These are phyloP conservation scores for Zootoca vivipara DNA, from an alignment of 2,113 vertebrate species.

Conservation along the genomic window DNA sequence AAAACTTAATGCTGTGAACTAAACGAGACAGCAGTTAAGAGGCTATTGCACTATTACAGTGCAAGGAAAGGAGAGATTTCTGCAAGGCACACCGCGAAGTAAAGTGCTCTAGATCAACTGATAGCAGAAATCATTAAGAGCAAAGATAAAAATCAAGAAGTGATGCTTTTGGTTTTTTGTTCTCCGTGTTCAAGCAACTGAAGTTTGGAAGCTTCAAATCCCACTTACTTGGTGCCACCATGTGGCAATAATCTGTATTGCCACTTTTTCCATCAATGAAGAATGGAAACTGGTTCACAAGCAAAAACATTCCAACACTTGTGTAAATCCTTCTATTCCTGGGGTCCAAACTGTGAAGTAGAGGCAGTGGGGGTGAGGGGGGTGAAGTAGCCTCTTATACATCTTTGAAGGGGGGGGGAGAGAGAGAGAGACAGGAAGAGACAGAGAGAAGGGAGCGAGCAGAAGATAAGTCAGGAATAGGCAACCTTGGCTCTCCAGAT, in stretches of 20 bases:
- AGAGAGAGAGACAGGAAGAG: not conserved
- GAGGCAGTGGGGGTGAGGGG: too few relatives aligned
- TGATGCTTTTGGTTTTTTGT: rapidly evolving
- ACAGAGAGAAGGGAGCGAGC: not conserved
- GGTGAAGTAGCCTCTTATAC: not conserved
- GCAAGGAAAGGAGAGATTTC: not conserved
- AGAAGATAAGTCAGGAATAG: too few relatives aligned
- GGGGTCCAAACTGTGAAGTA: not conserved
- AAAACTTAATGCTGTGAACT: not conserved
- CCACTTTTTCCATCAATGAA: not conserved
- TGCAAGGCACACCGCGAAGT: not conserved
- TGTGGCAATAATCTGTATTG: slow-evolving; percentile 66
- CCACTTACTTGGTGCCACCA: slow-evolving; percentile 77
- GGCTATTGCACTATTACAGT: rapidly evolving
- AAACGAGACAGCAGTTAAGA: not conserved
- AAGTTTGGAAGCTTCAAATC: slow-evolving; percentile 33
- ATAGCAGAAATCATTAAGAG: not conserved
- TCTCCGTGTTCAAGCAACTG: not conserved
- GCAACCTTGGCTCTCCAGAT: too few relatives aligned
- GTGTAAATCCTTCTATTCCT: not conserved
- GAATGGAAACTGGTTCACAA: not conserved
- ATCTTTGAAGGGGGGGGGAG: not conserved
- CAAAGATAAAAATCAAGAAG: not conserved
- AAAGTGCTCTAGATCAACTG: not conserved
- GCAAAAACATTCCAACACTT: not conserved